Percentiles rank a stretch among this genome's conserved stretches.
Evolutionary conservation across 2,888 invertebrate species (phyloP).

Genomic region (Cephus spinipes): DNA sequence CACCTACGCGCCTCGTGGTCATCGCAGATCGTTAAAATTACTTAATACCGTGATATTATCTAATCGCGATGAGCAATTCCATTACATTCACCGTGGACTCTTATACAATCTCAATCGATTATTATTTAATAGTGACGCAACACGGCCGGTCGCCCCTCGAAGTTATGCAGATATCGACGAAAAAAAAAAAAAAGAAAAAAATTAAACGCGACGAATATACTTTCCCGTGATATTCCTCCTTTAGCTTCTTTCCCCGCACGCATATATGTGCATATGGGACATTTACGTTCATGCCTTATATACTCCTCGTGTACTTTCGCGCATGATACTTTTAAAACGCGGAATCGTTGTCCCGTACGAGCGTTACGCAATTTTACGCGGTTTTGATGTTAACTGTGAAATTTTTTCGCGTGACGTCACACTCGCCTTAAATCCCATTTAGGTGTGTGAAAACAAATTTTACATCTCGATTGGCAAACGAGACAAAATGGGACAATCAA

Average conservation of each 20-base stretch:
- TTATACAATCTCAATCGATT: constrained; percentile 21
- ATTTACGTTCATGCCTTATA: too few species aligned
- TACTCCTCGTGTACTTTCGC: constrained; percentile 11
- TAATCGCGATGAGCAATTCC: constrained; percentile 12
- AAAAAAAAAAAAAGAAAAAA: too few species aligned
- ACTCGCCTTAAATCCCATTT: too few species aligned
- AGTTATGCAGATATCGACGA: too few species aligned
- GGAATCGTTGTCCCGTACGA: constrained; percentile 7
- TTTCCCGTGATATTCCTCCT: too few species aligned
- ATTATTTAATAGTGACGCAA: constrained; percentile 22
- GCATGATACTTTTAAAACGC: constrained; percentile 9
- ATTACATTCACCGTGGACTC: not conserved
- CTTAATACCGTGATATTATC: constrained; percentile 6
- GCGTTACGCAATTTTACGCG: constrained; percentile 11
- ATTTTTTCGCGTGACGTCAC: too few species aligned
- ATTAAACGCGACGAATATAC: not conserved
- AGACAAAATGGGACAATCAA: too few species aligned
- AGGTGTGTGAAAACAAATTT: too few species aligned
- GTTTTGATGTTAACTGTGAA: not conserved
- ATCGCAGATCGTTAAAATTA: constrained; percentile 1
- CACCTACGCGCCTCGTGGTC: not conserved
- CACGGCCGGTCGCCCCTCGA: not conserved
- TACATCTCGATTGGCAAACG: too few species aligned
- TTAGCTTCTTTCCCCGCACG: too few species aligned
- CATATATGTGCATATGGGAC: too few species aligned